These are phyloP conservation scores for Nothoprocta pentlandii DNA, from an alignment of 2,113 vertebrate species.

Conservation along the genomic window DNA sequence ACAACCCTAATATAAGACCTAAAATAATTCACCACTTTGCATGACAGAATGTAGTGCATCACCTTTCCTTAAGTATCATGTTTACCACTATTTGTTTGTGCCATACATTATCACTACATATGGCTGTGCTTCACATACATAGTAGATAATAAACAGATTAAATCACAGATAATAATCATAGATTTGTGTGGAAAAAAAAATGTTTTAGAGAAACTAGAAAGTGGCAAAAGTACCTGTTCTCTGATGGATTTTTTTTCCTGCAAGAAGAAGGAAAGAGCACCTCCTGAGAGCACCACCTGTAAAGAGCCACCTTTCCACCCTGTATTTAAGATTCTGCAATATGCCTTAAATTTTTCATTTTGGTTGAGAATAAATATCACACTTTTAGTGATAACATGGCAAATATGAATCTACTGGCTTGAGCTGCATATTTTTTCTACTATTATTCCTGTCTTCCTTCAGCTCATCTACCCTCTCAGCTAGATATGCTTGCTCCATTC, in stretches of 20 bases:
- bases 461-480: neutral
- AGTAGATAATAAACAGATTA: neutral
- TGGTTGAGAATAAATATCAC: neutral
- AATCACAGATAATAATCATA: neutral
- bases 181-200: neutral
- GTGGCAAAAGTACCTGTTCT: neutral
- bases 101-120: neutral
- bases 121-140: neutral
- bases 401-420: neutral
- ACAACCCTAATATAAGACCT: neutral
- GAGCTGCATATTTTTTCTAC: neutral
- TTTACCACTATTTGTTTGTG: constrained; percentile 2
- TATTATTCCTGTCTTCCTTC: neutral
- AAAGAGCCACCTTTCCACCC: neutral
- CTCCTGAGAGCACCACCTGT: neutral
- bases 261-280: neutral
- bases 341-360: neutral
- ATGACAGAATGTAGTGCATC: neutral
- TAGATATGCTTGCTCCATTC: neutral
- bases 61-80: neutral
- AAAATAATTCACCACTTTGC: neutral
- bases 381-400: neutral
- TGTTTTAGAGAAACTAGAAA: neutral
- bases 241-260: neutral
- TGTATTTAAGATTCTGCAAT: neutral